Percentiles rank a stretch among this genome's conserved stretches.
Evolutionary conservation across 2,113 vertebrate genomes (phyloP).

Genomic region (Zosterops japonicus): DNA sequence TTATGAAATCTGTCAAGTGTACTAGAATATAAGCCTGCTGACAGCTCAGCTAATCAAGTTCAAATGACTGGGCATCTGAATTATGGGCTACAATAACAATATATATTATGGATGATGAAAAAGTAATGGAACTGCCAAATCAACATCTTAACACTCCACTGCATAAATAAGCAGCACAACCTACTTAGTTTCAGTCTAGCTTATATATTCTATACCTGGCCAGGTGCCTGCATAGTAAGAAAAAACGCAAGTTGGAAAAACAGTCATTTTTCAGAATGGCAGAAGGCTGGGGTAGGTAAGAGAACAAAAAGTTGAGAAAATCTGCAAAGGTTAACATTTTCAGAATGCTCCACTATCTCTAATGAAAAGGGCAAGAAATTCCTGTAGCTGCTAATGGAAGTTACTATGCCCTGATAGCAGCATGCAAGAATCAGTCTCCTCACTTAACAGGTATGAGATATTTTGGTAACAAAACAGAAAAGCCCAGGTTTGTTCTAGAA

Average conservation of each 20-base stretch:
- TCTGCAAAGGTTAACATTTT: neutral
- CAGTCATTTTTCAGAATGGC: neutral
- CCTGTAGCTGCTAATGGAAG: neutral
- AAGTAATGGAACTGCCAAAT: conserved; percentile 11
- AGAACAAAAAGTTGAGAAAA: neutral
- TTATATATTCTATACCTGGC: neutral
- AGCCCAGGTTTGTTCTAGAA: neutral
- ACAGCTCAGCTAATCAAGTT: neutral
- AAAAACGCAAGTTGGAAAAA: neutral
- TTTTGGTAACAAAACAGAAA: neutral
- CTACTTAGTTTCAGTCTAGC: neutral
- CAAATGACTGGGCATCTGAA: neutral
- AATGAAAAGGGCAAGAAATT: neutral
- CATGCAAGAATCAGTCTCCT: neutral
- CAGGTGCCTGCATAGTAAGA: neutral
- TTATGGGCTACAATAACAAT: neutral
- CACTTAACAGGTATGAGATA: neutral
- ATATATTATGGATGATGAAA: neutral
- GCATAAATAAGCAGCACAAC: neutral
- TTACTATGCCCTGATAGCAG: neutral
- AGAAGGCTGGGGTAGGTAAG: neutral
- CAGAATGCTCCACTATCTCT: neutral
- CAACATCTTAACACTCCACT: neutral
- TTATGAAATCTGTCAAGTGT: neutral
- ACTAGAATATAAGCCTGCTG: neutral